Base-by-base conservation (phyloP, 2,888 invertebrate species). In the Kryphioiulus occultus region DNA sequence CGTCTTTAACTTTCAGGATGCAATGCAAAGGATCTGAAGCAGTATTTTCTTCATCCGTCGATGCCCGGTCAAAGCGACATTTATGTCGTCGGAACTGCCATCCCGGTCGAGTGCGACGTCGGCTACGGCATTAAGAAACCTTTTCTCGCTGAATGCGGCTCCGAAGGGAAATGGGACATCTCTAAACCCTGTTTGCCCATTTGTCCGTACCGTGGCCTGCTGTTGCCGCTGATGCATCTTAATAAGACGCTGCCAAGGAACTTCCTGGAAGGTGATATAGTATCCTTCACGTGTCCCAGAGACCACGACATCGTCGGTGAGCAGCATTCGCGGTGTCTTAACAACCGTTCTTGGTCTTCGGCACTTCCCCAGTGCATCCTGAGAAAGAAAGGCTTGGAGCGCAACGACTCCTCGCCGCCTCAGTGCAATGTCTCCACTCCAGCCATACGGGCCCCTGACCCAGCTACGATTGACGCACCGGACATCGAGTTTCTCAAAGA, bases 401-500 rank as follows among this genome's bases (percentile, higher is more conserved):
- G 47, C 53, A 86, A 19, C 15, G 47, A 44, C 26, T 32, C 42
- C 22, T 47, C 44, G 17, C 0, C 7, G 15, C 26, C 86, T 5
- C 32, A 86, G n/a, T 32, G 30, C 42, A 53, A 53, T 3, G 53
- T 32, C 7, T 30, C 53, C 9, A 7, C 19, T 32, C 39, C 39
- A 10, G 26, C 30, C 10, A 19, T n/a, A 5, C 9, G 26, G 19
- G 32, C 26, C 5, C 86, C 86, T 7, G 22, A 9, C 26, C 84
- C 84, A n/a, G 4, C 10, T 7, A 7, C 17, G 10, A 35, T 35
- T 35, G 39, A 32, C 1, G 59, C 30, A 35, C 59, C 86, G 1
- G 86, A 86, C 32, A 59, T 68, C 9, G 86, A 86, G 30, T 86
- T 86, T 32, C 30, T 86, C 17, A 86, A 68, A 30, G 87, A 85